A percentile compares a stretch with the other conserved stretches of the same genome.
phyloP scores from a whole-genome alignment of 2,797 vertebrate species.

The Moxostoma hubbsi region DNA sequence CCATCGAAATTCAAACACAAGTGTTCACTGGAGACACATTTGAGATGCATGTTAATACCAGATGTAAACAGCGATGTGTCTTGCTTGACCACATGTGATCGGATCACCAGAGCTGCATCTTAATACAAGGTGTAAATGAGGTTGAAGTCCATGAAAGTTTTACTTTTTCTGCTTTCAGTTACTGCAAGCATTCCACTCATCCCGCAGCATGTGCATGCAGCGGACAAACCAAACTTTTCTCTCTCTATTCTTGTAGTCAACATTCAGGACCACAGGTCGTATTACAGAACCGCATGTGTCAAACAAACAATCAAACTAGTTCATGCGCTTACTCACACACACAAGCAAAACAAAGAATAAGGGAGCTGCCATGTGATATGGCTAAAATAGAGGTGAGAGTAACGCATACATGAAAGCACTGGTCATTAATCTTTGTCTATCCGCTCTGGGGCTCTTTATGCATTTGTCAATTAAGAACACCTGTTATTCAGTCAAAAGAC shows the following conservation, averaged over 20 bases:
- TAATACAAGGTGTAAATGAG: no score
- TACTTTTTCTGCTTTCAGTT: no score
- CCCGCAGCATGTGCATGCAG: background rate
- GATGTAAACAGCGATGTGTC: no score
- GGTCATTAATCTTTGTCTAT: constrained; percentile 67
- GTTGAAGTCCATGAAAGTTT: background rate
- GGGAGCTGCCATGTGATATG: background rate
- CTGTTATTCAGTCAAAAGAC: constrained; percentile 79
- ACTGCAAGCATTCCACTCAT: background rate
- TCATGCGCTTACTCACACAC: constrained; percentile 8
- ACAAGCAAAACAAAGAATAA: background rate
- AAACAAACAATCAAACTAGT: background rate
- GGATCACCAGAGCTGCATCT: no score
- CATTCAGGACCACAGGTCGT: background rate
- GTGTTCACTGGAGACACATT: no score
- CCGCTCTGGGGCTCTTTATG: constrained; percentile 69
- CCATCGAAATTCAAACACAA: no score
- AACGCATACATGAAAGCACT: constrained; percentile 50
- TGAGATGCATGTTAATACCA: no score
- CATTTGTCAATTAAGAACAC: constrained; percentile 77
- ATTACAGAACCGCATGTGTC: background rate
- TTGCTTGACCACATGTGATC: no score
- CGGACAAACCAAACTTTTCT: background rate
- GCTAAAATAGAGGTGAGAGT: constrained; percentile 16
- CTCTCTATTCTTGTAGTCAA: constrained; percentile 4